Conservation (phyloP, 2,888 invertebrate species). For the Helobdella robusta region DNA sequence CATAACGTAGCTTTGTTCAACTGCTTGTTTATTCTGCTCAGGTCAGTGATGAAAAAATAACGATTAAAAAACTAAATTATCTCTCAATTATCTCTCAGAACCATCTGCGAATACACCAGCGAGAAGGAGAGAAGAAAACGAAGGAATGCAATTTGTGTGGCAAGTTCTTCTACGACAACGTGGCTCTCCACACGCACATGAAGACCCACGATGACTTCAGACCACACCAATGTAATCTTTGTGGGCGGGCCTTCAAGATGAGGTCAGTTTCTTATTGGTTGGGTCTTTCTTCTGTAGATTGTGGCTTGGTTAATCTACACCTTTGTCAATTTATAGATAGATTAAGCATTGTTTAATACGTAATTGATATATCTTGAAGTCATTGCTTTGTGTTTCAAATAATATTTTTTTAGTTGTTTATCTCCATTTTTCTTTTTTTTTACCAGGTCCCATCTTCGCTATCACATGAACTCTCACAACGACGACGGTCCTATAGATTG, state of each 20-base stretch:
- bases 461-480: not conserved
- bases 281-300: too few relatives aligned
- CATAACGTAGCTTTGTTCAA: too few relatives aligned
- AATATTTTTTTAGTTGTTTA: too few relatives aligned
- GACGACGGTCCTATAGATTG: not conserved
- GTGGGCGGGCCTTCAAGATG: slow-evolving; percentile 22
- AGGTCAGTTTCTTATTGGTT: too few relatives aligned
- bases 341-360: too few relatives aligned
- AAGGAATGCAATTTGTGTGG: slow-evolving; percentile 22
- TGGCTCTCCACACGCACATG: slow-evolving; percentile 22
- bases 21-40: too few relatives aligned
- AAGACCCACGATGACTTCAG: slow-evolving; percentile 15
- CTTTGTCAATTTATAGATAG: too few relatives aligned
- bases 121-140: not conserved
- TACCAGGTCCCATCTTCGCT: not conserved
- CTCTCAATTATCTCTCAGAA: not conserved
- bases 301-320: too few relatives aligned
- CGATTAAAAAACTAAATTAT: not conserved
- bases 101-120: not conserved
- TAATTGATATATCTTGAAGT: too few relatives aligned
- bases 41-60: not conserved
- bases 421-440: too few relatives aligned
- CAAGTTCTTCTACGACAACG: slow-evolving; percentile 18
- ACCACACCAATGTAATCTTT: slow-evolving; percentile 16
- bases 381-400: too few relatives aligned